Evolutionary conservation across 64 coral and sea anemone species (phyloP).

Genomic region (Porites australiensis): DNA sequence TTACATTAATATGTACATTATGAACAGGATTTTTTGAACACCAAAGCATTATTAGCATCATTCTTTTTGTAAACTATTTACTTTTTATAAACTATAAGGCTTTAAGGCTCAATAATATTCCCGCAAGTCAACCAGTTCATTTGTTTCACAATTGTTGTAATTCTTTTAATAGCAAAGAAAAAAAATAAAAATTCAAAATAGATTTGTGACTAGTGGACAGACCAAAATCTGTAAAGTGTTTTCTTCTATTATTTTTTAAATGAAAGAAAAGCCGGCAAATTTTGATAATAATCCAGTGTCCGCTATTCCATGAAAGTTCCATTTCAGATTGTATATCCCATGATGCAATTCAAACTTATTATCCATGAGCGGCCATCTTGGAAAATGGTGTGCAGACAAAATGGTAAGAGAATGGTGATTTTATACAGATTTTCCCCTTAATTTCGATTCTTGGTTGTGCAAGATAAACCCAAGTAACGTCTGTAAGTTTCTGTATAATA

Average conservation of each 20-base stretch:
- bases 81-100: too few relatives aligned
- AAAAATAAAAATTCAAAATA: too few relatives aligned
- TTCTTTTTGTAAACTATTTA: too few relatives aligned
- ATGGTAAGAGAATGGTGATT: slow-evolving; percentile 9
- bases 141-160: too few relatives aligned
- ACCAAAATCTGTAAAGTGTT: slow-evolving; percentile 7
- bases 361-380: neutral
- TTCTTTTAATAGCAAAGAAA: too few relatives aligned
- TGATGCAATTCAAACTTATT: neutral
- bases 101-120: neutral
- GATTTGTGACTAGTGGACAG: neutral
- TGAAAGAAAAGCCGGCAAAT: neutral
- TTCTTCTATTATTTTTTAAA: neutral
- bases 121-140: neutral
- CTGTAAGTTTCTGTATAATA: neutral
- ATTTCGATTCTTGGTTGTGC: neutral
- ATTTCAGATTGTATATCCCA: slow-evolving; percentile 14
- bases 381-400: neutral
- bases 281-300: slow-evolving; percentile 5
- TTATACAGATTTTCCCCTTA: neutral
- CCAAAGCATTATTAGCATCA: too few relatives aligned
- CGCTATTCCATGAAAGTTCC: slow-evolving; percentile 18
- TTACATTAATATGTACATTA: too few relatives aligned
- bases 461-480: neutral
- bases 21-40: too few relatives aligned